phyloP scores from a whole-genome alignment of 2,797 vertebrate species.

The Eremophila alpestris region DNA sequence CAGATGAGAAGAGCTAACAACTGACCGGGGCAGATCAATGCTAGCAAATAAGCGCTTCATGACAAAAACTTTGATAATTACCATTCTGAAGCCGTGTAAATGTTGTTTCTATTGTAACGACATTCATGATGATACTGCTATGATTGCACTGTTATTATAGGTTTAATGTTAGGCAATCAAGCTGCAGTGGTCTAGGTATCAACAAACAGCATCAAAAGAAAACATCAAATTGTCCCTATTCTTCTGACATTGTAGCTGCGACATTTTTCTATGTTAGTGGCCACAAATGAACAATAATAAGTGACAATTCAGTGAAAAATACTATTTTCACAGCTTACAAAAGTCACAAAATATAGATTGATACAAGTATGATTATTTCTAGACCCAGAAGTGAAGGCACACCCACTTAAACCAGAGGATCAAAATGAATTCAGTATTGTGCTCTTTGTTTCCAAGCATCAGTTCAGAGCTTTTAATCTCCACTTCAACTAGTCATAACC shows the following conservation, averaged over 20 bases:
- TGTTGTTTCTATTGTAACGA: conserved; percentile 88
- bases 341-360: conserved; percentile 85
- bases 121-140: conserved; percentile 96
- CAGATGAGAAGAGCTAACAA: conserved; percentile 99
- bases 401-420: conserved; percentile 77
- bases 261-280: conserved; percentile 84
- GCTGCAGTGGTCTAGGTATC: conserved; percentile 99
- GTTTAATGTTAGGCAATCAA: conserved; percentile 99
- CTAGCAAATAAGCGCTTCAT: conserved; percentile 98
- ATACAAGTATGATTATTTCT: conserved; percentile 84
- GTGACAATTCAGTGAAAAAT: conserved; percentile 87
- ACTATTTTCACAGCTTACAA: conserved; percentile 83
- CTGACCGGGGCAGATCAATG: conserved; percentile 99
- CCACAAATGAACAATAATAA: conserved; percentile 88
- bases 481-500: conserved; percentile 61
- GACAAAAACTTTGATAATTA: conserved; percentile 95
- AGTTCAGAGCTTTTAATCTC: conserved; percentile 70
- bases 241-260: conserved; percentile 87
- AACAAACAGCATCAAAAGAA: conserved; percentile 97
- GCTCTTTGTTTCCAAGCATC: conserved; percentile 66
- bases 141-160: conserved; percentile 99
- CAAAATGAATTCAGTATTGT: conserved; percentile 78
- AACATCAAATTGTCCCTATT: conserved; percentile 96
- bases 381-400: conserved; percentile 66
- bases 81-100: conserved; percentile 91